These are phyloP conservation scores for Zoanthus gigantus DNA, from an alignment of 92 coral and sea anemone species.

Conservation along the genomic window DNA sequence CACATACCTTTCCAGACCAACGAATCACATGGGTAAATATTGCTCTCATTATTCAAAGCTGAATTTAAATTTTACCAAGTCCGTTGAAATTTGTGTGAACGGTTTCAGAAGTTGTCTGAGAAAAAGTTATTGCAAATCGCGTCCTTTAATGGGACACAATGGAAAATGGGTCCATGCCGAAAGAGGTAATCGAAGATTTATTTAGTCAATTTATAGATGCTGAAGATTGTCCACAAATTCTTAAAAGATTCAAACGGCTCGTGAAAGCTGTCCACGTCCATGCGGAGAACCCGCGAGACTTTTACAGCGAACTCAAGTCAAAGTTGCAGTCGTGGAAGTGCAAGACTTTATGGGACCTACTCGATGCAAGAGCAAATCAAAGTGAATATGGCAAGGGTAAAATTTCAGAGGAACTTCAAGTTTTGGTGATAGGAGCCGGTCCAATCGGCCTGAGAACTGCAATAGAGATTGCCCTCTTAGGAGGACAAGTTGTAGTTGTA, in stretches of 20 bases:
- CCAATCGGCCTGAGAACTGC: slow-evolving; percentile 96
- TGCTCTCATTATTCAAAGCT: slow-evolving; percentile 35
- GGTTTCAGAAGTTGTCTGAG: background rate
- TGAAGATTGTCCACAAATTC: slow-evolving; percentile 83
- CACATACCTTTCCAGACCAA: slow-evolving; percentile 49
- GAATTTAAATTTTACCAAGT: slow-evolving; percentile 36
- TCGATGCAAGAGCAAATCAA: slow-evolving; percentile 89
- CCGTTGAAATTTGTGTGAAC: slow-evolving; percentile 28
- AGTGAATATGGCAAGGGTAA: slow-evolving; percentile 91
- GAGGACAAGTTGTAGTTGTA: slow-evolving; percentile 90
- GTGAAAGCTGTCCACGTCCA: slow-evolving; percentile 75
- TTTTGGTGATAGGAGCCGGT: slow-evolving; percentile 90
- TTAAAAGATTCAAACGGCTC: slow-evolving; percentile 83
- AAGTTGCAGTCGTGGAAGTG: slow-evolving; percentile 97
- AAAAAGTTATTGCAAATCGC: background rate
- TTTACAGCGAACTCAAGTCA: slow-evolving; percentile 77
- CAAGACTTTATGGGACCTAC: slow-evolving; percentile 90
- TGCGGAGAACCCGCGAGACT: slow-evolving; percentile 84
- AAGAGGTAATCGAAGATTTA: slow-evolving; percentile 67
- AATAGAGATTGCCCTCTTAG: slow-evolving; percentile 91
- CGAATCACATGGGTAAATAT: slow-evolving; percentile 50
- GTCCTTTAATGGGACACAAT: slow-evolving; percentile 44
- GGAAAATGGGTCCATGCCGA: slow-evolving; percentile 61
- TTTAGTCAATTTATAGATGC: slow-evolving; percentile 87
- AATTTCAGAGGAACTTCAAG: slow-evolving; percentile 90